Conservation (phyloP, 2,113 vertebrate genomes). For the Sprattus sprattus region DNA sequence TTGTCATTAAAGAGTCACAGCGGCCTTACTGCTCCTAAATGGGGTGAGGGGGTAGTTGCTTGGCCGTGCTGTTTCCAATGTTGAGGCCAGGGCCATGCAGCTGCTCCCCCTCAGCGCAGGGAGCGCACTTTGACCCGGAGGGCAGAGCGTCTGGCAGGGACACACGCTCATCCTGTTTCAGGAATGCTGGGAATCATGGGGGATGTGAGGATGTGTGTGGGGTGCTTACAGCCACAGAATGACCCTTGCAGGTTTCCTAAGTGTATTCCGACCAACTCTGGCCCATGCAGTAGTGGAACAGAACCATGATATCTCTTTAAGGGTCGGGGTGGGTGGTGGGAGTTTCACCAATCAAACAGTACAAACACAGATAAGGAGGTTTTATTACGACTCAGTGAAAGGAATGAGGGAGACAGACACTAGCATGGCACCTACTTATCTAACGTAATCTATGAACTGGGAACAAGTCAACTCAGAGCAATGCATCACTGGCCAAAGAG, state of each 20-base stretch:
- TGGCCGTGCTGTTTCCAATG: neutral
- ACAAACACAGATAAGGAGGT: neutral
- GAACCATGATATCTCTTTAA: neutral
- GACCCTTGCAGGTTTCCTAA: conserved; percentile 44
- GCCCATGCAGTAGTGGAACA: conserved; percentile 26
- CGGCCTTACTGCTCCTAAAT: neutral
- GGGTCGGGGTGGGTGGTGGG: neutral
- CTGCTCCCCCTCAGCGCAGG: conserved; percentile 35
- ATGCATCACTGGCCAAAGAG: neutral
- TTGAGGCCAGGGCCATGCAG: conserved; percentile 40
- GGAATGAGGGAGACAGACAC: neutral
- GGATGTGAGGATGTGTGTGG: neutral
- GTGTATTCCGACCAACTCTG: conserved; percentile 32
- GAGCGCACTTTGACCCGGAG: conserved; percentile 21
- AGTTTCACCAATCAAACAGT: neutral
- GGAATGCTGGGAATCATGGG: conserved; percentile 50
- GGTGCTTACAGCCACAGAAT: conserved; percentile 10
- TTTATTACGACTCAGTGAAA: neutral
- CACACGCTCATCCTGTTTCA: conserved; percentile 26
- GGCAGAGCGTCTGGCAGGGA: neutral
- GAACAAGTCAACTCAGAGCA: neutral
- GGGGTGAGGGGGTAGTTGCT: neutral
- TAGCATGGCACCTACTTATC: neutral
- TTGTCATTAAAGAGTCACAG: neutral
- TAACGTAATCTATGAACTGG: neutral